Evolutionary conservation across 2,888 invertebrate species (phyloP).

Genomic region (Microctonus hyperodae): DNA sequence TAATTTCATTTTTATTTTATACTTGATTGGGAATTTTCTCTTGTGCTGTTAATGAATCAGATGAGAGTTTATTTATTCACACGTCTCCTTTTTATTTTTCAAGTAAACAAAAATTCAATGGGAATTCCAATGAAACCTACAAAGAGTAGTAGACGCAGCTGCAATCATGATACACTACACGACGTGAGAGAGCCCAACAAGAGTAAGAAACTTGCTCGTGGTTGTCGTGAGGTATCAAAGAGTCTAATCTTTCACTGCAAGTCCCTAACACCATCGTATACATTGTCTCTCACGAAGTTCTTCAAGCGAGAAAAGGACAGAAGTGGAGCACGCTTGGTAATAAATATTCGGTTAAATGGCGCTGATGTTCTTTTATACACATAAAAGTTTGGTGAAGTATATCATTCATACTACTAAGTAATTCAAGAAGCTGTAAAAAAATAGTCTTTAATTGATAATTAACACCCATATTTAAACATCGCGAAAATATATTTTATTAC

Average conservation of each 20-base stretch:
- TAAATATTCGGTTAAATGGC: constrained; percentile 17
- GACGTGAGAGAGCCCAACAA: constrained; percentile 25
- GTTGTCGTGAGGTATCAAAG: constrained; percentile 40
- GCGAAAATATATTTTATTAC: not conserved
- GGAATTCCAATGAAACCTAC: constrained; percentile 27
- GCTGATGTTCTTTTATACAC: not conserved
- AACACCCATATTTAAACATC: not conserved
- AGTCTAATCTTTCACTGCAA: constrained; percentile 36
- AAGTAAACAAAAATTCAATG: constrained; percentile 10
- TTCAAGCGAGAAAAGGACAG: constrained; percentile 32
- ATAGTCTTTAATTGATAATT: not conserved
- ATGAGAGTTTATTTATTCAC: constrained; percentile 63
- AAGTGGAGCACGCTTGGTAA: constrained; percentile 37
- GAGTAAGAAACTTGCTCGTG: constrained; percentile 25
- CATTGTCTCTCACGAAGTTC: constrained; percentile 39
- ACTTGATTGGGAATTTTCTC: constrained; percentile 32
- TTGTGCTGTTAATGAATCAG: constrained; percentile 48
- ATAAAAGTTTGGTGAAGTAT: no score
- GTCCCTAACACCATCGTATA: constrained; percentile 7
- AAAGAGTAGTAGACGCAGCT: constrained; percentile 1
- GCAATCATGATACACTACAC: constrained; percentile 21
- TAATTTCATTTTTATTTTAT: not conserved
- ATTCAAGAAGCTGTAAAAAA: constrained; percentile 30
- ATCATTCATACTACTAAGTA: no score
- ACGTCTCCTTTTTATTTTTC: constrained; percentile 36